Percentiles rank a stretch among this genome's conserved stretches.
Evolutionary conservation across 2,797 vertebrate genomes (phyloP).

Genomic region (Remorina albescens): DNA sequence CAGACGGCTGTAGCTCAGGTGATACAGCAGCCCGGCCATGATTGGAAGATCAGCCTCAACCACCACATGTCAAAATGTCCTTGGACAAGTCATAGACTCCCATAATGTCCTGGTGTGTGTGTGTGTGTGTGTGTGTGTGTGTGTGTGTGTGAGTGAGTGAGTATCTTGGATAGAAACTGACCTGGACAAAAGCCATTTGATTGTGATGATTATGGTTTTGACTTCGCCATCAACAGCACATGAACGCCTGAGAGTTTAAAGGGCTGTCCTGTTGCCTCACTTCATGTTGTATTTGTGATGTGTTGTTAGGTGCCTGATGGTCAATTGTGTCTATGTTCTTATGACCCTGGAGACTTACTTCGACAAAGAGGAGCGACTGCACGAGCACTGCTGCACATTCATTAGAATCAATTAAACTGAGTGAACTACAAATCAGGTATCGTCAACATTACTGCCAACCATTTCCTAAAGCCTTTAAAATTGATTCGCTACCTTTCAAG

Average conservation of each 20-base stretch:
- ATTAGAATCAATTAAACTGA: conserved; percentile 16
- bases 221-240: no score
- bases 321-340: background rate
- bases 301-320: background rate
- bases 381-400: conserved; percentile 4
- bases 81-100: background rate
- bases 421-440: conserved; percentile 13
- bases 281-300: background rate
- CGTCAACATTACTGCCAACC: conserved; percentile 16
- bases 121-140: no score
- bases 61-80: conserved; percentile 9
- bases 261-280: background rate
- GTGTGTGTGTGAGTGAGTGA: no score
- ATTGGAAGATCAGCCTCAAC: background rate
- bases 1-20: background rate
- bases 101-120: background rate
- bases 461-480: conserved; percentile 41
- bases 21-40: background rate
- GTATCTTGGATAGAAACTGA: no score
- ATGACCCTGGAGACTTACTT: background rate
- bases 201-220: no score
- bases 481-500: conserved; percentile 29
- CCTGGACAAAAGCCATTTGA: no score
- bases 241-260: no score
- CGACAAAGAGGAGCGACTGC: conserved; percentile 6